These are phyloP conservation scores for Corythaixoides concolor DNA, from an alignment of 2,113 vertebrate genomes.

Conservation along the genomic window DNA sequence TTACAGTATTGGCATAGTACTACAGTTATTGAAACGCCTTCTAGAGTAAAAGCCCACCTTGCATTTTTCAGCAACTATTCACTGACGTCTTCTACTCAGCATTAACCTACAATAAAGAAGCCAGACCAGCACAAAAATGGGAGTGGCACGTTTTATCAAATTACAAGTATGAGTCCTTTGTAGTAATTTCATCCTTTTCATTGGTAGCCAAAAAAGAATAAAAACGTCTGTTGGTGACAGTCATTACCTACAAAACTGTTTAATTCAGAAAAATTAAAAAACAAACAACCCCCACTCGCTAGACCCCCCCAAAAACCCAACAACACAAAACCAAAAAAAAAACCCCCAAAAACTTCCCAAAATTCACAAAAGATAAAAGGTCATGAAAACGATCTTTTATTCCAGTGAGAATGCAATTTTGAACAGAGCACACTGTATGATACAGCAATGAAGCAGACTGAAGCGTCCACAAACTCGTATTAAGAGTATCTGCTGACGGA, in stretches of 20 bases:
- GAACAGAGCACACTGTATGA: not conserved
- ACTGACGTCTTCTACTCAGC: not conserved
- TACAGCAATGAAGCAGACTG: not conserved
- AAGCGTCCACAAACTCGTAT: not conserved
- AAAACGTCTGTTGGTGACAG: not conserved
- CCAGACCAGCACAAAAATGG: conserved; percentile 20
- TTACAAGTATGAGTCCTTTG: not conserved
- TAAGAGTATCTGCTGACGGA: conserved; percentile 32
- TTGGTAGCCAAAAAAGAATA: not conserved
- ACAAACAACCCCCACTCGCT: not conserved
- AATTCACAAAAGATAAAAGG: not conserved
- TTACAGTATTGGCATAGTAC: not conserved
- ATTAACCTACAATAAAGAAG: not conserved
- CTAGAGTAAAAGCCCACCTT: not conserved
- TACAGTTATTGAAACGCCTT: not conserved
- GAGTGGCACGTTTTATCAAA: conserved; percentile 36
- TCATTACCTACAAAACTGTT: not conserved
- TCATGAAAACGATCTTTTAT: not conserved
- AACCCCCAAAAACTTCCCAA: fast-evolving
- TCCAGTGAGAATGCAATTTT: not conserved
- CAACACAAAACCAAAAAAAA: not conserved
- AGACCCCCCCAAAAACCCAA: not conserved
- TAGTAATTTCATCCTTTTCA: not conserved
- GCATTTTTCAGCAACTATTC: not conserved
- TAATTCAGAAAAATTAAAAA: not conserved